phyloP scores from a whole-genome alignment of 2,888 invertebrate genomes.

The Amblyjoppa fuscipennis region DNA sequence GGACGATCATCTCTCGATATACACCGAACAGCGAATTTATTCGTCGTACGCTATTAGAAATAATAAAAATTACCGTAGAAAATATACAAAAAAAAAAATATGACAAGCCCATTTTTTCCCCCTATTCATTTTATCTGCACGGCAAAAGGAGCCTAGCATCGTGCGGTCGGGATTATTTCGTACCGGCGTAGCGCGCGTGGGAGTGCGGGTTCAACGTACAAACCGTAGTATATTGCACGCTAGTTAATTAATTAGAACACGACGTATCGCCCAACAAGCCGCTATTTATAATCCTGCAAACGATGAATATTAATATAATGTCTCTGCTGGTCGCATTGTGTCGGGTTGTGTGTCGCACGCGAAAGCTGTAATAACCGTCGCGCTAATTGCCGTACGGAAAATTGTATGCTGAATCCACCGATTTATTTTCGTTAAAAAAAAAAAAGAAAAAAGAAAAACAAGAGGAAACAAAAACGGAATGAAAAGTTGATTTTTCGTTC shows the following conservation, averaged over 20 bases:
- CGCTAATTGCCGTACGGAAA: not conserved
- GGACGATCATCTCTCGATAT: not conserved
- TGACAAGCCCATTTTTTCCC: not conserved
- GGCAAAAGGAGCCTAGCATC: constrained; percentile 5
- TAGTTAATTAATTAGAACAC: constrained; percentile 63
- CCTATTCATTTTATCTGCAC: not conserved
- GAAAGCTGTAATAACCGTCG: constrained; percentile 13
- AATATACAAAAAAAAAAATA: not conserved
- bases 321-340: constrained; percentile 21
- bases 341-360: constrained; percentile 16
- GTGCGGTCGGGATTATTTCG: constrained; percentile 31
- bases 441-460: not conserved
- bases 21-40: not conserved
- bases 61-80: not conserved
- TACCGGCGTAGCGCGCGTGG: constrained; percentile 9
- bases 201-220: constrained; percentile 20
- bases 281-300: constrained; percentile 65
- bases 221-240: constrained; percentile 28
- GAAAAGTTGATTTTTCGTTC: not conserved
- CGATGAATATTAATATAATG: constrained; percentile 62
- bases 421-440: not conserved
- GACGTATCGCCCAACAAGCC: constrained; percentile 59
- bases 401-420: not conserved
- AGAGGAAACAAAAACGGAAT: not conserved
- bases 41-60: not conserved